phyloP scores from a whole-genome alignment of 1,140 invertebrate genomes.

The Calliphora vicina region DNA sequence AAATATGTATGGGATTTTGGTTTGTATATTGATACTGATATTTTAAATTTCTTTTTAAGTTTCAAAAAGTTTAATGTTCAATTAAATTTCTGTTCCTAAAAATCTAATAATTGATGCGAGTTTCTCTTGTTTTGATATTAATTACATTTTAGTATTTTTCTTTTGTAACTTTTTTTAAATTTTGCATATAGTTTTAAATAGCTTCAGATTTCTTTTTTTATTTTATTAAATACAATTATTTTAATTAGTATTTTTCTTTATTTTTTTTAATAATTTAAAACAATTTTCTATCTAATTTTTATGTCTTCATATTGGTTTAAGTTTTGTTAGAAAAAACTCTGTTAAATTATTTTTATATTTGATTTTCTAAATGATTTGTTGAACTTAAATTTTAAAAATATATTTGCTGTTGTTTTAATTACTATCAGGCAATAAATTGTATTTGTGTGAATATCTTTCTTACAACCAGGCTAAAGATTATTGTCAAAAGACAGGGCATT shows the following conservation, averaged over 20 bases:
- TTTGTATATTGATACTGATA: background rate
- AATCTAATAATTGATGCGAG: constrained; percentile 33
- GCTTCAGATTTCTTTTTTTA: no score
- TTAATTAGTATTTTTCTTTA: background rate
- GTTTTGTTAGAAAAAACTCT: background rate
- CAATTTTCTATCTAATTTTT: background rate
- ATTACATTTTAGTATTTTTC: background rate
- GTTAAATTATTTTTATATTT: background rate
- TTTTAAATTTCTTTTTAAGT: background rate
- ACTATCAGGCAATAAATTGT: constrained; percentile 55
- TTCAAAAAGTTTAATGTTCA: background rate
- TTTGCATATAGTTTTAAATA: background rate
- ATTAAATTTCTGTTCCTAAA: constrained; percentile 12
- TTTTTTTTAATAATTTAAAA: constrained; percentile 11
- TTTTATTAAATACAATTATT: no score
- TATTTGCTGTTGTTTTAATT: background rate
- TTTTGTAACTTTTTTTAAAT: background rate
- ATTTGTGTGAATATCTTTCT: constrained; percentile 40
- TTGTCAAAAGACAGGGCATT: constrained; percentile 41
- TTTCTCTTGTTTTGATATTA: background rate
- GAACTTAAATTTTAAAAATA: background rate
- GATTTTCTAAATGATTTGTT: background rate
- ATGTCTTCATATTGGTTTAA: background rate
- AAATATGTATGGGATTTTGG: background rate
- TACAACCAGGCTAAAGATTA: constrained; percentile 53